Conservation (phyloP, 2,888 invertebrate genomes). For the Cheilosia vernalis region DNA sequence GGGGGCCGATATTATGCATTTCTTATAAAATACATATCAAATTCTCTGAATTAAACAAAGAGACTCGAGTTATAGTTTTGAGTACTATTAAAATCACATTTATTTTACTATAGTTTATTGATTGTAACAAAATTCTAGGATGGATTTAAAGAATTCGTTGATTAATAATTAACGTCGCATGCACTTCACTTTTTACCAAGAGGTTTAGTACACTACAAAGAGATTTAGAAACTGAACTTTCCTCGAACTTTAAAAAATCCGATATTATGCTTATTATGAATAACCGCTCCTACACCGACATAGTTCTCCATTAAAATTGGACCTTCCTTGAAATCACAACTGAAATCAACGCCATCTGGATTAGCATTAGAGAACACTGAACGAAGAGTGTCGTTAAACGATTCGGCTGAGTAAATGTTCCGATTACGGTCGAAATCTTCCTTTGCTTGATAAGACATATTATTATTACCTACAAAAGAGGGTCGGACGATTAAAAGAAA, state of each 20-base stretch:
- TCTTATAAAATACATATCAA: too few relatives aligned
- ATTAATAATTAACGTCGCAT: constrained; percentile 33
- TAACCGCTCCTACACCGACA: constrained; percentile 89
- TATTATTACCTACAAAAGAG: constrained; percentile 53
- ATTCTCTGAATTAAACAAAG: too few relatives aligned
- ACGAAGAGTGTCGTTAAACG: constrained; percentile 78
- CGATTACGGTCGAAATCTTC: constrained; percentile 72
- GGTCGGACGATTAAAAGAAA: not conserved
- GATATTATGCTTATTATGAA: constrained; percentile 92
- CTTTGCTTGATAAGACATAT: constrained; percentile 64
- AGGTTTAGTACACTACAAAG: not conserved
- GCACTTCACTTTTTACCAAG: not conserved
- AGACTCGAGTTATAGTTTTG: not conserved
- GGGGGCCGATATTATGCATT: too few relatives aligned
- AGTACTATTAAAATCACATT: constrained; percentile 51
- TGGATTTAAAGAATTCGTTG: constrained; percentile 52
- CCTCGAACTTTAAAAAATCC: constrained; percentile 95
- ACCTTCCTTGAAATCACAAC: constrained; percentile 84
- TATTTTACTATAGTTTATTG: constrained; percentile 17
- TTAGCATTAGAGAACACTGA: constrained; percentile 77
- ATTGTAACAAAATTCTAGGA: constrained; percentile 57
- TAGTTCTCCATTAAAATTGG: constrained; percentile 92
- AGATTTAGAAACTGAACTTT: constrained; percentile 90
- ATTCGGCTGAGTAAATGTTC: constrained; percentile 77
- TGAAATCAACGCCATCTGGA: constrained; percentile 65